Evolutionary conservation across 2,113 vertebrate genomes (phyloP).

Genomic region (Lepus americanus): DNA sequence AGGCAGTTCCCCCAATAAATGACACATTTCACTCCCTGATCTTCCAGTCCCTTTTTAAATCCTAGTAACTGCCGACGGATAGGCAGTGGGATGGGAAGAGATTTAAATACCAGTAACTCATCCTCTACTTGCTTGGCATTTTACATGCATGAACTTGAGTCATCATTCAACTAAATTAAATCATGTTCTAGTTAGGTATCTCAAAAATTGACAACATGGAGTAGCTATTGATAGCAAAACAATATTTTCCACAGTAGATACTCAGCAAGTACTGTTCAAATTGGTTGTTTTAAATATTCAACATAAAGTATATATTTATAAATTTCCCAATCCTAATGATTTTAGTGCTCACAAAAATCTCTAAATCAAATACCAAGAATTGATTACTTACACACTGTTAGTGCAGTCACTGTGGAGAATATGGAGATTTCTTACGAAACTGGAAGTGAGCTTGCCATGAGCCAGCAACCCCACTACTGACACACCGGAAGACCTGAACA

Average conservation of each 20-base stretch:
- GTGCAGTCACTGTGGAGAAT: neutral
- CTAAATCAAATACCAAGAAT: neutral
- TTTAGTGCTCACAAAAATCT: neutral
- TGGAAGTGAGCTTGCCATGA: too few relatives aligned
- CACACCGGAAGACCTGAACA: too few relatives aligned
- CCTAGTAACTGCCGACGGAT: neutral
- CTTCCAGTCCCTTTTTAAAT: neutral
- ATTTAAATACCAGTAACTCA: neutral
- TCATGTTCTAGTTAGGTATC: neutral
- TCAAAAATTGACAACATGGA: neutral
- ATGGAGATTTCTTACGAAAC: too few relatives aligned
- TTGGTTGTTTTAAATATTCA: conserved; percentile 23
- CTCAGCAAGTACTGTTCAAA: neutral
- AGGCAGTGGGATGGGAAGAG: neutral
- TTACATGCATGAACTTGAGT: neutral
- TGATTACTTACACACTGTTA: neutral
- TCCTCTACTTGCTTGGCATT: neutral
- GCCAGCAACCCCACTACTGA: neutral
- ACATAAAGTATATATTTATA: neutral
- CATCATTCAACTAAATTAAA: neutral
- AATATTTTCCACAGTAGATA: neutral
- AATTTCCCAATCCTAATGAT: neutral
- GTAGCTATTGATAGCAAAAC: neutral
- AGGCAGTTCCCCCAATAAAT: neutral
- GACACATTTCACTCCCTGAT: neutral